phyloP scores from a whole-genome alignment of 2,888 invertebrate genomes.

The Chymomyza amoena region DNA sequence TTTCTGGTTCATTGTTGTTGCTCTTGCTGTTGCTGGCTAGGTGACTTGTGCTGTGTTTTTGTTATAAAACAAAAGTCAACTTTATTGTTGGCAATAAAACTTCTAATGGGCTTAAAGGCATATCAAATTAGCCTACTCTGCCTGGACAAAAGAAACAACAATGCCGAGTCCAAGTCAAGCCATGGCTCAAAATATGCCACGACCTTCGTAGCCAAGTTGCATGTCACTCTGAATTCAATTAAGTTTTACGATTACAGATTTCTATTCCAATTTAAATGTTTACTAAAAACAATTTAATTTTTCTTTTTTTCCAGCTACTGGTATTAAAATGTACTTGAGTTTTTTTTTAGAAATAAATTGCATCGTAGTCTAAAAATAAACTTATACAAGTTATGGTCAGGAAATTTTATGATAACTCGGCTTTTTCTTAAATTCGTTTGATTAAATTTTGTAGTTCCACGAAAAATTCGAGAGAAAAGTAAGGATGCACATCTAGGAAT shows the following conservation, averaged over 20 bases:
- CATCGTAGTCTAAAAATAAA: no score
- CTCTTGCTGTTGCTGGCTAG: no score
- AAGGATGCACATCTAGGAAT: no score
- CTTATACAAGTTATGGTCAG: no score
- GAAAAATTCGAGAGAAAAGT: no score
- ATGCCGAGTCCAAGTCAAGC: neutral
- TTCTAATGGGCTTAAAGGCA: constrained; percentile 51
- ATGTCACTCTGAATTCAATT: constrained; percentile 56
- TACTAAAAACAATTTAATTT: constrained; percentile 8
- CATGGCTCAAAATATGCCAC: neutral
- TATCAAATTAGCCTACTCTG: constrained; percentile 43
- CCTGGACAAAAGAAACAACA: neutral
- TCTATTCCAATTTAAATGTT: constrained; percentile 28
- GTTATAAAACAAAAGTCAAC: constrained; percentile 36
- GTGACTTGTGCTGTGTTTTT: neutral
- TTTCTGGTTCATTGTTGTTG: constrained; percentile 29
- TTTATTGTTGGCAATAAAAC: constrained; percentile 64
- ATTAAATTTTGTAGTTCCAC: no score
- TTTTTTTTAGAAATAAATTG: no score
- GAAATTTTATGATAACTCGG: no score
- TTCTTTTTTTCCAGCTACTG: neutral
- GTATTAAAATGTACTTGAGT: neutral
- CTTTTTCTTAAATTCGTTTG: no score
- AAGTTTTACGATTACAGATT: constrained; percentile 47
- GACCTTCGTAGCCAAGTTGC: neutral